Percentiles rank a stretch among this genome's conserved stretches.
phyloP scores from a whole-genome alignment of 2,888 invertebrate species.

The Horisme vitalbata region DNA sequence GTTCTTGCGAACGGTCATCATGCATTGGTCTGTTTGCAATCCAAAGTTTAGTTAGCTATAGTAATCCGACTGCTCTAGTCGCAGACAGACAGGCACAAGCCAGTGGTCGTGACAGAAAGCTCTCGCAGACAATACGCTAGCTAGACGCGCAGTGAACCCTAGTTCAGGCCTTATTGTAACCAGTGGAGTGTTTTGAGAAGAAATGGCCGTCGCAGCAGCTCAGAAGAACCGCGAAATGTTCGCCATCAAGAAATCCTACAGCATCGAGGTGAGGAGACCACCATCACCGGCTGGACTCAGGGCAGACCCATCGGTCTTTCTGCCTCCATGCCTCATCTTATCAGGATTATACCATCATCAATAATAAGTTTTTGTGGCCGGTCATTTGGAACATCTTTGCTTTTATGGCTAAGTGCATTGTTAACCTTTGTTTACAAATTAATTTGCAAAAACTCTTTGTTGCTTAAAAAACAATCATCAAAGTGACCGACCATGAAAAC shows the following conservation, averaged over 20 bases:
- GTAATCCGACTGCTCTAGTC: constrained; percentile 81
- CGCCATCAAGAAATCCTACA: constrained; percentile 98
- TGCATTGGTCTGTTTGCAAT: constrained; percentile 88
- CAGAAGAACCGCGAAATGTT: constrained; percentile 98
- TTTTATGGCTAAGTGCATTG: constrained; percentile 11
- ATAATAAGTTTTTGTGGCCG: constrained; percentile 33
- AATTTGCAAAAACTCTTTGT: not conserved
- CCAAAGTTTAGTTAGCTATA: constrained; percentile 84
- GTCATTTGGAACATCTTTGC: constrained; percentile 31
- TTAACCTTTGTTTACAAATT: constrained; percentile 3
- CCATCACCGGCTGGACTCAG: constrained; percentile 33
- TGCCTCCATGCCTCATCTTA: constrained; percentile 37
- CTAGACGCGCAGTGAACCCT: constrained; percentile 79
- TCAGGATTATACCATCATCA: constrained; percentile 34
- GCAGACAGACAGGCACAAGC: constrained; percentile 82
- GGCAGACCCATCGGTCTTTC: constrained; percentile 28
- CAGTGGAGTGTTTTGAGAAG: constrained; percentile 74
- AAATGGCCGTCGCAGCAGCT: constrained; percentile 95
- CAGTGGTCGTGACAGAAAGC: constrained; percentile 84
- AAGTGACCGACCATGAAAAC: constrained; percentile 32
- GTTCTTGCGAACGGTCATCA: constrained; percentile 84
- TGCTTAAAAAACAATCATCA: not conserved
- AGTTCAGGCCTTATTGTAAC: constrained; percentile 78
- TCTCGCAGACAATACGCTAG: constrained; percentile 80
- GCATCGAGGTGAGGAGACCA: constrained; percentile 93